Conservation (phyloP, 2,888 invertebrate species). For the Metellina segmentata region DNA sequence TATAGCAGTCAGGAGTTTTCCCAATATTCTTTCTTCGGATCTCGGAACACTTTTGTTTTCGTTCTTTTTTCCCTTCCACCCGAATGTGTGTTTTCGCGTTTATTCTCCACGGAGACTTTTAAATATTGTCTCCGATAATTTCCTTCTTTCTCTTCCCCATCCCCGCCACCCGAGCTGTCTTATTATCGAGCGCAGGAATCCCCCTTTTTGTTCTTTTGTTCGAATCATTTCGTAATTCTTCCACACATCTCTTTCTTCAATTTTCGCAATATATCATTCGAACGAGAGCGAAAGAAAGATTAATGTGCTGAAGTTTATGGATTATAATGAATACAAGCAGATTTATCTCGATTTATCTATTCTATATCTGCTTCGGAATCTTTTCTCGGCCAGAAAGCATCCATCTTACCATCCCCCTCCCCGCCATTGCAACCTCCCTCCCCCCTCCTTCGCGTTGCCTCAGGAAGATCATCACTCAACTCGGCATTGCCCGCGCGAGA, state of each 20-base stretch:
- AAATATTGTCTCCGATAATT: constrained; percentile 69
- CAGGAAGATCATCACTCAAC: constrained; percentile 55
- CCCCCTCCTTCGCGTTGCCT: constrained; percentile 31
- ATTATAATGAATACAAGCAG: constrained; percentile 75
- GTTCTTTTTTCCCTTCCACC: background rate
- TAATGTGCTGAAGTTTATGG: constrained; percentile 69
- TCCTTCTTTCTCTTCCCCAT: constrained; percentile 8
- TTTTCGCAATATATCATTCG: constrained; percentile 65
- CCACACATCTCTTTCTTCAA: constrained; percentile 65
- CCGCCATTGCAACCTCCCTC: background rate
- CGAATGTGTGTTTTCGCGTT: constrained; percentile 33
- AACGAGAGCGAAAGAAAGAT: constrained; percentile 47
- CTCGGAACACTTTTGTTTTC: constrained; percentile 12
- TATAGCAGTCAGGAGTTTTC: constrained; percentile 51
- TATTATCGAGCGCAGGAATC: constrained; percentile 34
- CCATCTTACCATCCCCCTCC: constrained; percentile 48
- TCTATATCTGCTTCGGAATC: constrained; percentile 68
- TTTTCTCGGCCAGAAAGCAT: constrained; percentile 39
- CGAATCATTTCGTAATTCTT: constrained; percentile 70
- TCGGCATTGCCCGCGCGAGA: constrained; percentile 30
- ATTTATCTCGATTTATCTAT: constrained; percentile 75
- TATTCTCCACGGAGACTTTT: constrained; percentile 60
- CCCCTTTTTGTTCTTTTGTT: constrained; percentile 33
- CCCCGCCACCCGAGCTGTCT: constrained; percentile 8
- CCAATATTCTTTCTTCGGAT: constrained; percentile 25